A percentile compares a stretch with the other conserved stretches of the same genome.
Conservation (phyloP, 2,888 invertebrate species). For the Mantis religiosa region DNA sequence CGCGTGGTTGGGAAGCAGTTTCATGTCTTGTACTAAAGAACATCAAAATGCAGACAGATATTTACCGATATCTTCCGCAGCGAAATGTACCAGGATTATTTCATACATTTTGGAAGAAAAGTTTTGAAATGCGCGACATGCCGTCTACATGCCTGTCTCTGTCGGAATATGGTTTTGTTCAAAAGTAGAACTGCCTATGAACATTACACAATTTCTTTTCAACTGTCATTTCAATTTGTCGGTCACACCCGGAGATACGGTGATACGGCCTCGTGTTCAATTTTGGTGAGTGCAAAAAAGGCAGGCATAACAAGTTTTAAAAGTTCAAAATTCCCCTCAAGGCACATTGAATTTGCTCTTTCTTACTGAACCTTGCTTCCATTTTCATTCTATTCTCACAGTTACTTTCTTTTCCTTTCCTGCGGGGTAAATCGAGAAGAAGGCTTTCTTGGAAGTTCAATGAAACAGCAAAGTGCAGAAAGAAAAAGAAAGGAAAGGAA, state of each 20-base stretch:
- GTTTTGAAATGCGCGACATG: no score
- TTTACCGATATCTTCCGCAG: no score
- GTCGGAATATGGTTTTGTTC: no score
- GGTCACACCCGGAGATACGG: not conserved
- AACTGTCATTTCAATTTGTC: not conserved
- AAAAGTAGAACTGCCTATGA: not conserved
- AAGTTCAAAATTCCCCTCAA: not conserved
- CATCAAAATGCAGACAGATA: no score
- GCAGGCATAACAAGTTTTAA: not conserved
- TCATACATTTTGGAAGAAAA: no score
- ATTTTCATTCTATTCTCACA: not conserved
- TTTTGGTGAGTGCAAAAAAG: not conserved
- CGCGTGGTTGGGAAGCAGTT: no score
- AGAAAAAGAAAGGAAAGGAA: not conserved
- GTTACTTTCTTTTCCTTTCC: not conserved
- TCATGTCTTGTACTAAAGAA: no score
- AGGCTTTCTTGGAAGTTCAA: not conserved
- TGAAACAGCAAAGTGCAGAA: not conserved
- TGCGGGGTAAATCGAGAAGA: not conserved
- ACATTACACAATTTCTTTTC: not conserved
- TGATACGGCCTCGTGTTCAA: not conserved
- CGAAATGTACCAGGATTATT: no score
- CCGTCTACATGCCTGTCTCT: no score
- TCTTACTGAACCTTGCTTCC: not conserved
- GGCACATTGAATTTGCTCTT: not conserved